A percentile compares a stretch with the other conserved stretches of the same genome.
Evolutionary conservation across 2,797 vertebrate genomes (phyloP).

Genomic region (Arvicola amphibius): DNA sequence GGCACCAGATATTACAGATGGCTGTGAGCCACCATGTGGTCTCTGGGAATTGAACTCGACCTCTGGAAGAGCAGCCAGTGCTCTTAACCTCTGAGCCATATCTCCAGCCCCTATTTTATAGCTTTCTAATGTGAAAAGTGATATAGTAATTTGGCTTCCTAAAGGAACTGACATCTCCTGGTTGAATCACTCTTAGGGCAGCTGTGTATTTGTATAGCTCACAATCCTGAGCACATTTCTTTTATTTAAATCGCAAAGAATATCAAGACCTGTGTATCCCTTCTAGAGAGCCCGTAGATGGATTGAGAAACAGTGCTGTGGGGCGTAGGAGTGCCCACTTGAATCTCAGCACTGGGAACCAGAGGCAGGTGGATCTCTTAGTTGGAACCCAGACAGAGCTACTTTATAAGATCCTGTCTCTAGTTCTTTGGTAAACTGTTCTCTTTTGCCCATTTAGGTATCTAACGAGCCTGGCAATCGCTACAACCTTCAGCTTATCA

Average conservation of each 20-base stretch:
- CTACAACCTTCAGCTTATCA: slow-evolving; percentile 99
- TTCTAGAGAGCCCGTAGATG: background rate
- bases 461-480: slow-evolving; percentile 99
- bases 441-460: slow-evolving; percentile 84
- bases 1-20: too few relatives aligned
- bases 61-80: too few relatives aligned
- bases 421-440: background rate
- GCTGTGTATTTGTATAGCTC: background rate
- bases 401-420: background rate
- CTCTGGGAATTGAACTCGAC: too few relatives aligned
- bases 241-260: slow-evolving; percentile 5
- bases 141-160: background rate
- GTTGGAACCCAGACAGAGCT: background rate
- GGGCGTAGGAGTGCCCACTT: too few relatives aligned
- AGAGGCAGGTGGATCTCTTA: background rate
- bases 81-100: too few relatives aligned
- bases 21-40: too few relatives aligned
- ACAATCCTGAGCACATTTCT: background rate
- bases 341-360: background rate
- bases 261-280: background rate
- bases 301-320: background rate
- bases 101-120: background rate
- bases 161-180: slow-evolving; percentile 9
- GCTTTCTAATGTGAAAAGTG: background rate
- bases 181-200: background rate